These are phyloP conservation scores for Andricus curvator DNA, from an alignment of 2,888 invertebrate species.

Conservation along the genomic window DNA sequence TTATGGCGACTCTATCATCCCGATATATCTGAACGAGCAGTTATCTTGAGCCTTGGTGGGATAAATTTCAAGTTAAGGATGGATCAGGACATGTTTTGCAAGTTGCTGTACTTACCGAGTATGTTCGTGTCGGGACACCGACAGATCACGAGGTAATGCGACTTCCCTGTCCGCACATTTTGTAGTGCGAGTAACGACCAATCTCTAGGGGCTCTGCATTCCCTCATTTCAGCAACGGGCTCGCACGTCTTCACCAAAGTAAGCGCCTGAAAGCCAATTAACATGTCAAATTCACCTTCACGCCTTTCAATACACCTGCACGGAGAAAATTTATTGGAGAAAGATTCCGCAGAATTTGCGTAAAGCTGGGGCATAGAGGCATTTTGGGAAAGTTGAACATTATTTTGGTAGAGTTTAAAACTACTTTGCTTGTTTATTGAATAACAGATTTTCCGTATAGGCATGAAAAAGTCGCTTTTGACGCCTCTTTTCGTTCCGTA, in stretches of 20 bases:
- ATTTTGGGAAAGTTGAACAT: no score
- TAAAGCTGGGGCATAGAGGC: no score
- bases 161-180: conserved; percentile 95
- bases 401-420: no score
- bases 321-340: no score
- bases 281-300: background rate
- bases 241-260: conserved; percentile 96
- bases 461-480: no score
- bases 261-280: conserved; percentile 81
- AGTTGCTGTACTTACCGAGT: conserved; percentile 83
- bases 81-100: conserved; percentile 54
- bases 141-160: conserved; percentile 95
- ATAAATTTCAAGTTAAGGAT: conserved; percentile 35
- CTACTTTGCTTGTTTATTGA: no score
- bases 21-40: background rate
- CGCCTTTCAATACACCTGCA: background rate
- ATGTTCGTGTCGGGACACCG: conserved; percentile 91
- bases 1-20: conserved; percentile 6
- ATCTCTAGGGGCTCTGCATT: conserved; percentile 92
- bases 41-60: background rate
- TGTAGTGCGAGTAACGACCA: conserved; percentile 95
- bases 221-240: conserved; percentile 93
- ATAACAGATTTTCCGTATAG: no score
- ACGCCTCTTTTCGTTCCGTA: no score
- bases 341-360: no score